phyloP scores from a whole-genome alignment of 2,888 invertebrate species.

The Dryadula phaetusa region DNA sequence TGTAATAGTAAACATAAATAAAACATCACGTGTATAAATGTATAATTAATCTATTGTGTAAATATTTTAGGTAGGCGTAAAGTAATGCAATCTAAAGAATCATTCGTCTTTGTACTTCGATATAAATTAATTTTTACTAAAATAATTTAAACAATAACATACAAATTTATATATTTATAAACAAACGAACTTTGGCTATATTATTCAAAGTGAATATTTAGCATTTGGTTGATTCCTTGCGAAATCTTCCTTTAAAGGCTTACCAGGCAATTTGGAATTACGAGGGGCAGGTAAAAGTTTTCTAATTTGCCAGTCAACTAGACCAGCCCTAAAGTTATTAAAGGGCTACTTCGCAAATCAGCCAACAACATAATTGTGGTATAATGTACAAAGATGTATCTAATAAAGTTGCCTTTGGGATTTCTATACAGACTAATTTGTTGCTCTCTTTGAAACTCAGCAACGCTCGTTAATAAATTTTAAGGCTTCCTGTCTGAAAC shows the following conservation, averaged over 20 bases:
- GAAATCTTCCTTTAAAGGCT: conserved; percentile 52
- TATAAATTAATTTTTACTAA: no score
- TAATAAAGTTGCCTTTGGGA: conserved; percentile 37
- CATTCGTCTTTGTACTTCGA: no score
- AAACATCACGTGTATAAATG: no score
- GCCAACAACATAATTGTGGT: conserved; percentile 30
- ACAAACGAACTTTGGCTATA: conserved; percentile 40
- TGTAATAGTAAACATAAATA: no score
- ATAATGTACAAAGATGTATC: conserved; percentile 25
- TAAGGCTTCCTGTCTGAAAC: conserved; percentile 16
- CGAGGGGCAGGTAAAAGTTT: conserved; percentile 63
- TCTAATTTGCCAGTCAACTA: conserved; percentile 64
- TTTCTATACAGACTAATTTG: conserved; percentile 30
- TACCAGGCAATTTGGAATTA: conserved; percentile 57
- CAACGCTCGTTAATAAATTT: conserved; percentile 17
- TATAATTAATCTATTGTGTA: no score
- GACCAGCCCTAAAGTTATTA: conserved; percentile 49
- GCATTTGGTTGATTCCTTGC: conserved; percentile 35
- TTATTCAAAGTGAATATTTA: conserved; percentile 50
- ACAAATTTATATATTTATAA: no score
- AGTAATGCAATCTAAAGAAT: no score
- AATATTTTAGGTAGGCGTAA: no score
- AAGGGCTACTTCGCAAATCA: conserved; percentile 35
- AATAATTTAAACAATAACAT: no score
- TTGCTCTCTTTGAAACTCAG: conserved; percentile 34